Base-by-base conservation (phyloP, 2,797 vertebrate species). In the Bradypus variegatus region DNA sequence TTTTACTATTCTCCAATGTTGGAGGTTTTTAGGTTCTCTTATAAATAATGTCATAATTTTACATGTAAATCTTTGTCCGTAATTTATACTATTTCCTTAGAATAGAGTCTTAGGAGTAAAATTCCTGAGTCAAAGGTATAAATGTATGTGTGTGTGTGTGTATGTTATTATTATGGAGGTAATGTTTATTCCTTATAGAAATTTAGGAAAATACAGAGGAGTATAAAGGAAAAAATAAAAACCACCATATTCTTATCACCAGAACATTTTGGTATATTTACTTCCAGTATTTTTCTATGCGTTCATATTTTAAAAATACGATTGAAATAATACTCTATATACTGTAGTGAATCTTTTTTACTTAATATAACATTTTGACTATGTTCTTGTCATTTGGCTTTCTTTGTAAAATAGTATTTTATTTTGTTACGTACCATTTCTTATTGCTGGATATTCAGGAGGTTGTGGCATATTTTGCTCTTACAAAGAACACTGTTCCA, bases 391-490 rank as follows among this genome's bases (percentile, higher is more conserved):
- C 60, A 77, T 75, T 87, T 79, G 80, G 15, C 64, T 93, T 93
- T 90, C 89, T 93, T 91, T 45, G 36, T 72, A 88, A 90, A 89
- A 60, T 53, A 41, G 60, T 7, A 64, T 80, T 92, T 91, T 29
- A 79, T 77, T 89, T 62, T 88, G 75, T 60, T 58, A 53, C 36
- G 31, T 58, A 53, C 55, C 58, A 21, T 12, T 80, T 90, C 79
- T 90, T 84, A 75, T 36, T 84, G 70, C 73, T 82, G 33, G 77
- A 69, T 76, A 53, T 85, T 77, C 86, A 92, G n/a, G n/a, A n/a
- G 84, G 58, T 67, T 76, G 58, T 82, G 48, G 65, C 48, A 19
- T 88, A 73, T 94, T 94, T 92, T 93, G 38, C 92, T 93, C 84
- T 79, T 86, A 41, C 8, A 78, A 69, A 79, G 41, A 93, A 83